A percentile compares a stretch with the other conserved stretches of the same genome.
Conservation (phyloP, 2,888 invertebrate species). For the Drosophila nr. medialis region DNA sequence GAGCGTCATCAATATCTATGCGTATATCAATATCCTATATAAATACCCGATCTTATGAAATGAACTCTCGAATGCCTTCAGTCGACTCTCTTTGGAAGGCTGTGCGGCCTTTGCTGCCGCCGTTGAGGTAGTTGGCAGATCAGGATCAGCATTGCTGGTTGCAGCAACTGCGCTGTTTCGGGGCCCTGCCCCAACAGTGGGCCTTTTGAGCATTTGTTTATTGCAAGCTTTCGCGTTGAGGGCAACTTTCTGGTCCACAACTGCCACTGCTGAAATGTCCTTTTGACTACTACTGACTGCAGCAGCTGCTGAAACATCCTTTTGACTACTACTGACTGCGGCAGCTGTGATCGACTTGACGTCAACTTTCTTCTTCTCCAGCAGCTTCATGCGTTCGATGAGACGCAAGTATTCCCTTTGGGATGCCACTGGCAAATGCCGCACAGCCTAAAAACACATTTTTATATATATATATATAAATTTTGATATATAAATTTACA, state of each 20-base stretch:
- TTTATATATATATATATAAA: not conserved
- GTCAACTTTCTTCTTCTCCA: slow-evolving; percentile 75
- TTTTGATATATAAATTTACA: not conserved
- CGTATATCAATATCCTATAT: not conserved
- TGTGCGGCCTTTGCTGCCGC: slow-evolving; percentile 13
- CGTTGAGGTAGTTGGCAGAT: slow-evolving; percentile 28
- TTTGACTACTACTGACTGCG: not conserved
- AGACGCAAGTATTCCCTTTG: slow-evolving; percentile 83
- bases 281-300: too few relatives aligned
- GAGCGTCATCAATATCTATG: not conserved
- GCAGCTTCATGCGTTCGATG: slow-evolving; percentile 82
- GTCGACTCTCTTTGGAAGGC: slow-evolving; percentile 62
- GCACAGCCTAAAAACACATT: slow-evolving; percentile 77
- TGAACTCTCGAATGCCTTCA: slow-evolving; percentile 80
- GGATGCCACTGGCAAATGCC: slow-evolving; percentile 83
- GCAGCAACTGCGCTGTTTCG: not conserved
- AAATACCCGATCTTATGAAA: slow-evolving; percentile 79
- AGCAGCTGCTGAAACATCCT: not conserved
- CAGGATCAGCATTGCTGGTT: not conserved
- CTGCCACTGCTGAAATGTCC: not conserved
- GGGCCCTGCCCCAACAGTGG: not conserved
- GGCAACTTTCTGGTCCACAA: not conserved
- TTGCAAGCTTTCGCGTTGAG: not conserved
- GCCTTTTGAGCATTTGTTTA: slow-evolving; percentile 9
- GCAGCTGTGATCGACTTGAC: not conserved